Conservation (phyloP, 2,113 vertebrate genomes). For the Neodon shergylaensis region DNA sequence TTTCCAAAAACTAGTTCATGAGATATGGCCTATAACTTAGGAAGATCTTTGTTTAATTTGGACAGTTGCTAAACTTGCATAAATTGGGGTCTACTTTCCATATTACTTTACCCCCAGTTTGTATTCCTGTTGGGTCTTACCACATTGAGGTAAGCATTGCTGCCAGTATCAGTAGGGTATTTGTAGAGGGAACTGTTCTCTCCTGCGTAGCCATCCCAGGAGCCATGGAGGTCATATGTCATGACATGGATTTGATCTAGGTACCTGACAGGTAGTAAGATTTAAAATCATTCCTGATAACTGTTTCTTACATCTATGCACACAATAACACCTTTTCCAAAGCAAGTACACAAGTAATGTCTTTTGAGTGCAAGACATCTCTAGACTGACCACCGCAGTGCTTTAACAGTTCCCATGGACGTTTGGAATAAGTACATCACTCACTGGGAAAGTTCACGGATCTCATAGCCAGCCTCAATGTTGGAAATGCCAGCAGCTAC, state of each 20-base stretch:
- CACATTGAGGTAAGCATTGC: constrained; percentile 84
- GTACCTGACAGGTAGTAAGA: constrained; percentile 77
- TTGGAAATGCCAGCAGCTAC: constrained; percentile 85
- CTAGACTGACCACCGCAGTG: not conserved
- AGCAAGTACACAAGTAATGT: not conserved
- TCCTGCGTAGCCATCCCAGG: constrained; percentile 84
- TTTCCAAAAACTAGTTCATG: not conserved
- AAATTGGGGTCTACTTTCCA: not conserved
- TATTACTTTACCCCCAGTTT: not conserved
- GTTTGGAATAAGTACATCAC: constrained; percentile 52
- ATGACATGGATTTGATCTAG: constrained; percentile 90
- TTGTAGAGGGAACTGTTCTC: constrained; percentile 89
- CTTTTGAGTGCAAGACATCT: not conserved
- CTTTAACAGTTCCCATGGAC: not conserved
- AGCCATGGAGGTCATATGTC: constrained; percentile 88
- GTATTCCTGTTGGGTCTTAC: constrained; percentile 77
- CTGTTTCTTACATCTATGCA: not conserved
- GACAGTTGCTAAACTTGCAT: not conserved
- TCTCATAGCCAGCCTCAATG: constrained; percentile 88
- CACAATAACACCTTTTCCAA: not conserved
- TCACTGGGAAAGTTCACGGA: constrained; percentile 85
- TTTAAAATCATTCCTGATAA: not conserved
- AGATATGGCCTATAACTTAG: not conserved
- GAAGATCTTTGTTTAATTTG: not conserved
- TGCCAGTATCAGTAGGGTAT: constrained; percentile 78